A percentile compares a stretch with the other conserved stretches of the same genome.
Conservation (phyloP, 2,797 vertebrate genomes). For the Sebastes vulpes region DNA sequence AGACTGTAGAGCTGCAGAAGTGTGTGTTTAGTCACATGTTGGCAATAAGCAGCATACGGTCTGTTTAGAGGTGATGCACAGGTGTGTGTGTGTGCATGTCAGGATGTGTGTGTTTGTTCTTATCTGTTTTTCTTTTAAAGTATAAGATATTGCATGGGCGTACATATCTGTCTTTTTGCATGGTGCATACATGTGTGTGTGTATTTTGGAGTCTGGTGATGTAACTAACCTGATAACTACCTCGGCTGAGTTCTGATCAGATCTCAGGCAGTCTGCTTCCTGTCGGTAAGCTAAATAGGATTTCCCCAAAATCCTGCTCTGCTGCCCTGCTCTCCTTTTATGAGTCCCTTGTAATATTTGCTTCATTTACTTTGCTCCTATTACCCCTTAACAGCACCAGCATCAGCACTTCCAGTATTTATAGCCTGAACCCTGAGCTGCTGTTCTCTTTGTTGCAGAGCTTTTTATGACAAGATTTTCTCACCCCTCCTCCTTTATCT, state of each 20-base stretch:
- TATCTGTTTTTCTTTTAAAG: not conserved
- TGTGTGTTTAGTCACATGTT: not conserved
- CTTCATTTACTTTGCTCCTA: slow-evolving; percentile 49
- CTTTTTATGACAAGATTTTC: slow-evolving; percentile 46
- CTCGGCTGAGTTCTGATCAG: slow-evolving; percentile 36
- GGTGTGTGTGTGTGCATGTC: not conserved
- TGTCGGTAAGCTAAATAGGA: slow-evolving; percentile 49
- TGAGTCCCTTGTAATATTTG: slow-evolving; percentile 46
- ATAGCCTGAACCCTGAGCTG: slow-evolving; percentile 41
- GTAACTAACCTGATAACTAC: slow-evolving; percentile 38
- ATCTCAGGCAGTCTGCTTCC: slow-evolving; percentile 59
- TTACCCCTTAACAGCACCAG: slow-evolving; percentile 18
- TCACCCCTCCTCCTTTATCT: slow-evolving; percentile 16
- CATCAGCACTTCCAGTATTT: slow-evolving; percentile 57
- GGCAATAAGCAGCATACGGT: not conserved
- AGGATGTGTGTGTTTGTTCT: not conserved
- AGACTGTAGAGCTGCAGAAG: not conserved
- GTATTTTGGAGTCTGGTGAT: slow-evolving; percentile 13
- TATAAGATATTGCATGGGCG: not conserved
- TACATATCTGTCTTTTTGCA: not conserved
- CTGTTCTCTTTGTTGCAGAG: slow-evolving; percentile 24
- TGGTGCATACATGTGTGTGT: not conserved
- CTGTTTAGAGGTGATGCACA: too few relatives aligned
- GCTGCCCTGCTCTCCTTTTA: slow-evolving; percentile 22
- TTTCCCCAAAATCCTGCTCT: slow-evolving; percentile 60